A percentile compares a stretch with the other conserved stretches of the same genome.
Conservation (phyloP, 1,140 invertebrate genomes). For the Latrodectus geometricus region DNA sequence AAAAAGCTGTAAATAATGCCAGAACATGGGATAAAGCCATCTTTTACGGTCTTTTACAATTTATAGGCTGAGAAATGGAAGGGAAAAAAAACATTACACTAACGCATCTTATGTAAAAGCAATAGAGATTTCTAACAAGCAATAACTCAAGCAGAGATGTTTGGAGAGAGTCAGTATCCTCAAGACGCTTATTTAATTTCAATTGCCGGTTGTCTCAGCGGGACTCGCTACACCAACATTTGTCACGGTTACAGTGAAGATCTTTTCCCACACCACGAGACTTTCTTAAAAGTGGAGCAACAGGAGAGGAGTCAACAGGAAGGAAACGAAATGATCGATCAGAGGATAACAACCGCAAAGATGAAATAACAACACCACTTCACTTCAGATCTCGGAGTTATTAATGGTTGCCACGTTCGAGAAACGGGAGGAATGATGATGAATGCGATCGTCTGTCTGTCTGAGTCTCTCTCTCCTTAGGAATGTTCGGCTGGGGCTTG, state of each 20-base stretch:
- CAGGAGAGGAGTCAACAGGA: constrained; percentile 13
- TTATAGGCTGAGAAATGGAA: no score
- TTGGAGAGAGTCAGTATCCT: not conserved
- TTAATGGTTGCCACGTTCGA: constrained; percentile 21
- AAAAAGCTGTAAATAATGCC: no score
- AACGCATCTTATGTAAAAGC: no score
- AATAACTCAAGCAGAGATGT: not conserved
- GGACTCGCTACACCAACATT: constrained; percentile 19
- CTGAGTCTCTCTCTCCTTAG: constrained; percentile 6
- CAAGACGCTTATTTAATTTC: not conserved
- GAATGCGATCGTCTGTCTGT: constrained; percentile 13
- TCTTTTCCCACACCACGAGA: not conserved
- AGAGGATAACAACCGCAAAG: constrained; percentile 29
- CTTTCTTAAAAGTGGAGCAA: constrained; percentile 4
- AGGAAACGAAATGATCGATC: constrained; percentile 14
- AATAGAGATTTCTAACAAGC: not conserved
- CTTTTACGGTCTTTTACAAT: no score
- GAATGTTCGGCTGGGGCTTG: constrained; percentile 15
- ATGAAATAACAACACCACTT: constrained; percentile 49
- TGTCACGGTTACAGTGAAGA: not conserved
- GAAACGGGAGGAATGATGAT: constrained; percentile 20
- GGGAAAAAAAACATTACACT: no score
- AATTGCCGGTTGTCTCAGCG: not conserved
- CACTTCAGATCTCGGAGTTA: constrained; percentile 4
- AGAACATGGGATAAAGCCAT: no score